Percentiles rank a stretch among this genome's conserved stretches.
Evolutionary conservation across 30 jellyfish, hydroid and myxozoan species (phyloP).

Genomic region (Mastigias papua): DNA sequence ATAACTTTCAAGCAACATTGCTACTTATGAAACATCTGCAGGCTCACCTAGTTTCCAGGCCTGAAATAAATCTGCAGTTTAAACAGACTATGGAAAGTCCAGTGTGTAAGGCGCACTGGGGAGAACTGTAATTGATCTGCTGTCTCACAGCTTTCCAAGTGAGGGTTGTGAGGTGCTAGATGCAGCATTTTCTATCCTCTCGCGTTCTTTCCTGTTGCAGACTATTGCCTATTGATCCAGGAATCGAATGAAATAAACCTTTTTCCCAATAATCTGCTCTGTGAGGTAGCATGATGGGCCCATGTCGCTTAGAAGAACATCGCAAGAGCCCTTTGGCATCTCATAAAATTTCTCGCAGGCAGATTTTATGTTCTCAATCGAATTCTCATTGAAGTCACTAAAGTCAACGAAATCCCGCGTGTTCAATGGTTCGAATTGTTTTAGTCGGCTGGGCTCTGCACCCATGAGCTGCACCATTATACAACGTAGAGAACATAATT

Average conservation of each 20-base stretch:
- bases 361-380: conserved; percentile 30
- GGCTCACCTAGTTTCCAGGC: conserved; percentile 24
- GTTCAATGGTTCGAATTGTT: conserved; percentile 46
- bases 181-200: background rate
- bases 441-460: conserved; percentile 28
- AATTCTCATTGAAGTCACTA: conserved; percentile 8
- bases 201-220: background rate
- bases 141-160: background rate
- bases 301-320: conserved; percentile 47
- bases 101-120: background rate
- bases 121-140: background rate
- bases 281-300: conserved; percentile 59
- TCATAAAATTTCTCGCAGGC: conserved; percentile 55
- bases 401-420: conserved; percentile 65
- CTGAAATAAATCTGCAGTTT: conserved; percentile 26
- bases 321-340: conserved; percentile 64
- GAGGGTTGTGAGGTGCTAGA: background rate
- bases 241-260: conserved; percentile 1
- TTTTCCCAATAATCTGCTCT: conserved; percentile 61
- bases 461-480: conserved; percentile 42
- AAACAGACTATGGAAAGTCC: conserved; percentile 32
- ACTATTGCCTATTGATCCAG: conserved; percentile 5
- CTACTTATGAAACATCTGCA: background rate
- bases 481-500: background rate
- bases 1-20: conserved; percentile 25